A percentile compares a stretch with the other conserved stretches of the same genome.
Evolutionary conservation across 2,888 invertebrate genomes (phyloP).

Genomic region (Drosophila mayaguana): DNA sequence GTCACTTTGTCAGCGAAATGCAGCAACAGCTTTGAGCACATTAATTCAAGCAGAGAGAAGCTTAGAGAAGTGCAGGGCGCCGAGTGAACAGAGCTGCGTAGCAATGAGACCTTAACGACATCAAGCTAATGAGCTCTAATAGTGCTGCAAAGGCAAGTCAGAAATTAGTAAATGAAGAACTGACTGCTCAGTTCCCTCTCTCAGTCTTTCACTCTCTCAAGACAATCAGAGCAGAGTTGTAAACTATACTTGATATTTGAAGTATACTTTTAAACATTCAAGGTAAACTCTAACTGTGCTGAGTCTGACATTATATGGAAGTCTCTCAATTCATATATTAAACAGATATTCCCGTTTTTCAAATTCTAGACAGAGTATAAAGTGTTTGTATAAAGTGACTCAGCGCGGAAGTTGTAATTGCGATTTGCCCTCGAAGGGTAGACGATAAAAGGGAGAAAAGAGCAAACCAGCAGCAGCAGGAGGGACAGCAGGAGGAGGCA

Average conservation of each 20-base stretch:
- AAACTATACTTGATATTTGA: not conserved
- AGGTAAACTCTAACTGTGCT: too few species aligned
- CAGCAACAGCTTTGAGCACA: constrained; percentile 17
- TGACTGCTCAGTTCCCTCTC: not conserved
- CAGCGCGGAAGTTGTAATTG: constrained; percentile 74
- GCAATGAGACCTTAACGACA: constrained; percentile 33
- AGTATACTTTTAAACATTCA: too few species aligned
- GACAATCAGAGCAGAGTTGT: not conserved
- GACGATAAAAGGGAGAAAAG: not conserved
- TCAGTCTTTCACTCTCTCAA: not conserved
- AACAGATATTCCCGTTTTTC: not conserved
- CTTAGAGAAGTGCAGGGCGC: not conserved
- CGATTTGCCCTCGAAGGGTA: constrained; percentile 31
- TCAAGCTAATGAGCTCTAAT: constrained; percentile 57
- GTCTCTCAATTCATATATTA: not conserved
- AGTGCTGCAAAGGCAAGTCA: constrained; percentile 28
- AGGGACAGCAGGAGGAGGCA: not conserved
- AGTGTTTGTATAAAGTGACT: constrained; percentile 40
- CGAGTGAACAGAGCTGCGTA: too few species aligned
- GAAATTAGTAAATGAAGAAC: not conserved
- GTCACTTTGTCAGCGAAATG: constrained; percentile 32
- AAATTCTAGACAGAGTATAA: not conserved
- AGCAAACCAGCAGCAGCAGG: constrained; percentile 13
- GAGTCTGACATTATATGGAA: too few species aligned
- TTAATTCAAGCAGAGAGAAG: constrained; percentile 10